Evolutionary conservation across 2,797 vertebrate genomes (phyloP).

Genomic region (Allobates femoralis): DNA sequence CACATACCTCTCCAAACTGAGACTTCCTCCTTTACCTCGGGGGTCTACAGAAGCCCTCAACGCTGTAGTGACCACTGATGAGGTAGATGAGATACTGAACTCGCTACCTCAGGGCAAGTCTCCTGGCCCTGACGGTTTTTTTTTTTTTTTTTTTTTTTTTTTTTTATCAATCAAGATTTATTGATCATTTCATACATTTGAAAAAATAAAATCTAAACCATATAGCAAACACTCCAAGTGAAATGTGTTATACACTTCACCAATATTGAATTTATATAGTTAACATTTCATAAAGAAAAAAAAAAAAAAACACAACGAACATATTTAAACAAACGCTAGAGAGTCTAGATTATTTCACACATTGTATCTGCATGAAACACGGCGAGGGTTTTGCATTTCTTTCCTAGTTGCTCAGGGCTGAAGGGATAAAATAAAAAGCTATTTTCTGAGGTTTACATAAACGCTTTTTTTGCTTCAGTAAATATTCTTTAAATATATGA

Average conservation of each 20-base stretch:
- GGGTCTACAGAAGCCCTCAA: too few relatives aligned
- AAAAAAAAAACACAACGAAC: background rate
- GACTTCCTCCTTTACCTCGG: too few relatives aligned
- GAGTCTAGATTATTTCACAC: background rate
- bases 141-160: too few relatives aligned
- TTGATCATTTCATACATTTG: background rate
- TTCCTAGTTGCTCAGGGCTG: background rate
- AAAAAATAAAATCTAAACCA: background rate
- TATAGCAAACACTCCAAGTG: background rate
- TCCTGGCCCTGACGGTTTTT: too few relatives aligned
- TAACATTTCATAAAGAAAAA: background rate
- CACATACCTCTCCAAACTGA: too few relatives aligned
- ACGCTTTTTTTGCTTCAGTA: background rate
- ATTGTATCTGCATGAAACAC: background rate
- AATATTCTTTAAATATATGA: slow-evolving; percentile 43
- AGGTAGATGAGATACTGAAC: too few relatives aligned
- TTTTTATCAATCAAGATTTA: background rate
- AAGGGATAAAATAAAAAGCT: slow-evolving; percentile 25
- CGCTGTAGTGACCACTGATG: too few relatives aligned
- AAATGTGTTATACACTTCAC: background rate
- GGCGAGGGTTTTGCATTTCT: background rate
- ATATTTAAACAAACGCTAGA: background rate
- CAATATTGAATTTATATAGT: background rate
- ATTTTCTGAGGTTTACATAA: slow-evolving; percentile 10
- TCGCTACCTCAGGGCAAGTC: too few relatives aligned